These are phyloP conservation scores for Tineola bisselliella DNA, from an alignment of 2,888 invertebrate genomes.

Conservation along the genomic window DNA sequence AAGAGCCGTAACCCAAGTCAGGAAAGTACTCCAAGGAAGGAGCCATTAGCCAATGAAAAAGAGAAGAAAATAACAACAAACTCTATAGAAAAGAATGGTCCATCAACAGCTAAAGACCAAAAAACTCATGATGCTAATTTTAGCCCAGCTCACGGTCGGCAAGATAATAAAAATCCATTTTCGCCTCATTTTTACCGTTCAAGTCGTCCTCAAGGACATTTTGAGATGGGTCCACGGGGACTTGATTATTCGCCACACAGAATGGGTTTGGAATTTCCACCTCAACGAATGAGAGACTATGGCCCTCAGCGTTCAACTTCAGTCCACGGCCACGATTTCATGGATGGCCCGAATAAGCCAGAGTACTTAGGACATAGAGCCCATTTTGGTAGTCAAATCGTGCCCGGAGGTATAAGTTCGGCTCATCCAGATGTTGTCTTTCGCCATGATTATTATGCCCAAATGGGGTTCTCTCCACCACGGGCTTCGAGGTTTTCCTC, in stretches of 20 bases:
- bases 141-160: constrained; percentile 30
- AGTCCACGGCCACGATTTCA: constrained; percentile 58
- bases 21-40: constrained; percentile 38
- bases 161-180: constrained; percentile 53
- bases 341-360: constrained; percentile 49
- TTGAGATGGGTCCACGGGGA: constrained; percentile 61
- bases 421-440: constrained; percentile 56
- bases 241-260: constrained; percentile 59
- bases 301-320: constrained; percentile 58
- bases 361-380: constrained; percentile 47
- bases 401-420: constrained; percentile 38
- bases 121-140: constrained; percentile 28
- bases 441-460: constrained; percentile 51
- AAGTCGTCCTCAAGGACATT: constrained; percentile 51
- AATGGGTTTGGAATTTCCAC: constrained; percentile 45
- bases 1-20: constrained; percentile 20
- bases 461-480: constrained; percentile 49
- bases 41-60: constrained; percentile 21
- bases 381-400: constrained; percentile 51
- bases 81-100: constrained; percentile 1
- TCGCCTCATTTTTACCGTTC: constrained; percentile 49
- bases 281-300: constrained; percentile 49
- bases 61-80: background rate
- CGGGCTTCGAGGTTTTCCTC: constrained; percentile 57
- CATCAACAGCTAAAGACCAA: constrained; percentile 15